Evolutionary conservation across 2,797 vertebrate species (phyloP).

Genomic region (Remorina albescens): DNA sequence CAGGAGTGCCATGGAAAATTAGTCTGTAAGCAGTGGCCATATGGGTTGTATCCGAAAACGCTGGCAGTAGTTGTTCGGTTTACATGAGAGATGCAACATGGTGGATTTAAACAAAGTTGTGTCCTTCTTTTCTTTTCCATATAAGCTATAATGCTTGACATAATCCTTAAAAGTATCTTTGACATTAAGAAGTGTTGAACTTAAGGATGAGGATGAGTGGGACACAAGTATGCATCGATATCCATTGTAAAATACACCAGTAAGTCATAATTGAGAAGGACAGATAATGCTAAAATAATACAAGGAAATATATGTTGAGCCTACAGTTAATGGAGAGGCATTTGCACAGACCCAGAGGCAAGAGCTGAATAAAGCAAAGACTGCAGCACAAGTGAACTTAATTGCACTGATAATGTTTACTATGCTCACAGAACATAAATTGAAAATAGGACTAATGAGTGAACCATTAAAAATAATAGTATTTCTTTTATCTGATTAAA

Average conservation of each 20-base stretch:
- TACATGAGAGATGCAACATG: background rate
- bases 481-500: conserved; percentile 22
- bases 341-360: background rate
- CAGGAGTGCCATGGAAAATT: background rate
- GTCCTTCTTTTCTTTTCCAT: background rate
- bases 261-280: background rate
- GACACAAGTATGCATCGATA: background rate
- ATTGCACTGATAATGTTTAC: background rate
- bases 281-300: background rate
- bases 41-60: background rate
- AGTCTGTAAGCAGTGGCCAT: no score
- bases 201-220: background rate
- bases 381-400: background rate
- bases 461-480: background rate
- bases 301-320: background rate
- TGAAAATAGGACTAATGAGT: conserved; percentile 9
- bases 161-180: background rate
- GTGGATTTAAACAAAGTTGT: background rate
- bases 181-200: background rate
- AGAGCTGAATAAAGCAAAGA: background rate
- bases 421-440: background rate
- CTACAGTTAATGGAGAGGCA: background rate
- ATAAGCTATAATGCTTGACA: background rate
- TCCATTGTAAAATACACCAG: background rate
- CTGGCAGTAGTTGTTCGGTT: background rate